These are phyloP conservation scores for Fregata magnificens DNA, from an alignment of 2,113 vertebrate genomes.

Conservation along the genomic window DNA sequence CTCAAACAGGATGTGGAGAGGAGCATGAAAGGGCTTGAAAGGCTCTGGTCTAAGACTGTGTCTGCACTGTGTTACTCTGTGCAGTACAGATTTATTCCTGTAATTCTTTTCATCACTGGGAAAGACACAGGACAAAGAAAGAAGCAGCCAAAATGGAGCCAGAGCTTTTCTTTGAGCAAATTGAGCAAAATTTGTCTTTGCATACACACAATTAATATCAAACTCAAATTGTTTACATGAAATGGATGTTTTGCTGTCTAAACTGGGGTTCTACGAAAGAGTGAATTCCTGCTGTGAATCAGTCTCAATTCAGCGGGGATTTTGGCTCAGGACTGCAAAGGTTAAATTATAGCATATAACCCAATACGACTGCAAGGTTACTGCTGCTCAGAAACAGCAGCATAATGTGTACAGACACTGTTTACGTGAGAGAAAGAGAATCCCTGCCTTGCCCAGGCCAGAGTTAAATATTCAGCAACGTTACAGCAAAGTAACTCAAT, in stretches of 20 bases:
- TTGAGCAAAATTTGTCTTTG: background rate
- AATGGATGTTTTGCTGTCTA: background rate
- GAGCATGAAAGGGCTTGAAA: background rate
- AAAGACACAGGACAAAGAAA: background rate
- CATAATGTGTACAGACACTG: fast-evolving
- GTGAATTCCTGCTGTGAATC: background rate
- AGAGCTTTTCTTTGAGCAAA: background rate
- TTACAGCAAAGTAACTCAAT: background rate
- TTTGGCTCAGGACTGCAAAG: background rate
- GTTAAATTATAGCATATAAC: background rate
- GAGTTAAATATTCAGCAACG: background rate
- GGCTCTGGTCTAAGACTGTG: background rate
- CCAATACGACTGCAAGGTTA: background rate
- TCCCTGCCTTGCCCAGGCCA: background rate
- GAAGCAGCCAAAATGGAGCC: background rate
- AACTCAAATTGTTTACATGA: background rate
- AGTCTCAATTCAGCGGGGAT: background rate
- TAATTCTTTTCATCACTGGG: background rate
- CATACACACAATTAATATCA: background rate
- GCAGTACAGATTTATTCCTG: background rate
- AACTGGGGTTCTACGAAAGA: background rate
- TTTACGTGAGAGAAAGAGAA: background rate
- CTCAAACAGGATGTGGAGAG: slow-evolving; percentile 41
- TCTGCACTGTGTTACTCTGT: slow-evolving; percentile 12
- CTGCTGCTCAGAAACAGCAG: background rate